phyloP scores from a whole-genome alignment of 2,888 invertebrate genomes.

The Pollenia labialis region DNA sequence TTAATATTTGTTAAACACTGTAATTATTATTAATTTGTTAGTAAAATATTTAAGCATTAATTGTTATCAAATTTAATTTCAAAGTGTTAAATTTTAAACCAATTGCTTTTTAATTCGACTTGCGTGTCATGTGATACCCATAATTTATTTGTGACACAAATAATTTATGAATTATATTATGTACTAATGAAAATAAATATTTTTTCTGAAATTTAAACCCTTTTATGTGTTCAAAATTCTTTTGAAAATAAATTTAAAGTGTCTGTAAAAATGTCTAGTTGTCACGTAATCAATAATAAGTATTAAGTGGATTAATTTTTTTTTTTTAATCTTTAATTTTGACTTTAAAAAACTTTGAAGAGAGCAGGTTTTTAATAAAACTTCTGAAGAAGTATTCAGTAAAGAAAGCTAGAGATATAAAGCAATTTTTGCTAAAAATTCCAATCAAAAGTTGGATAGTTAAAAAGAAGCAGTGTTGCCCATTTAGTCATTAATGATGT shows the following conservation, averaged over 20 bases:
- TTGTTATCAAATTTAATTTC: not conserved
- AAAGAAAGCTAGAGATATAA: too few species aligned
- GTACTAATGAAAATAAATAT: not conserved
- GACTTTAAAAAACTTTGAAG: too few species aligned
- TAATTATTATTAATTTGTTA: not conserved
- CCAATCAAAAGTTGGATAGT: too few species aligned
- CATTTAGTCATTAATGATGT: too few species aligned
- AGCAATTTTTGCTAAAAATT: too few species aligned
- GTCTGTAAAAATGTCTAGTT: not conserved
- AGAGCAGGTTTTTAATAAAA: too few species aligned
- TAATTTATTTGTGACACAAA: not conserved
- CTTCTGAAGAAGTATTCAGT: too few species aligned
- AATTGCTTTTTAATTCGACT: not conserved
- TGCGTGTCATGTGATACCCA: not conserved
- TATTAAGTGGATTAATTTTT: too few species aligned
- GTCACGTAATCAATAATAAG: too few species aligned
- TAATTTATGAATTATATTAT: not conserved
- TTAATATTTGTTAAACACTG: constrained; percentile 3
- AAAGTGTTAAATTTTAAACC: constrained; percentile 15
- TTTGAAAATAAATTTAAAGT: too few species aligned
- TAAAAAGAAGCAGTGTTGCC: too few species aligned
- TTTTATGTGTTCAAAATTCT: not conserved
- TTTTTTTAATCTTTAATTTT: too few species aligned
- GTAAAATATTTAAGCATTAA: constrained; percentile 7
- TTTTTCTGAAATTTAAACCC: not conserved